Evolutionary conservation across 2,113 vertebrate genomes (phyloP), one percentile per base, ranked within the genome.

Genomic region (Ranitomeya variabilis): DNA sequence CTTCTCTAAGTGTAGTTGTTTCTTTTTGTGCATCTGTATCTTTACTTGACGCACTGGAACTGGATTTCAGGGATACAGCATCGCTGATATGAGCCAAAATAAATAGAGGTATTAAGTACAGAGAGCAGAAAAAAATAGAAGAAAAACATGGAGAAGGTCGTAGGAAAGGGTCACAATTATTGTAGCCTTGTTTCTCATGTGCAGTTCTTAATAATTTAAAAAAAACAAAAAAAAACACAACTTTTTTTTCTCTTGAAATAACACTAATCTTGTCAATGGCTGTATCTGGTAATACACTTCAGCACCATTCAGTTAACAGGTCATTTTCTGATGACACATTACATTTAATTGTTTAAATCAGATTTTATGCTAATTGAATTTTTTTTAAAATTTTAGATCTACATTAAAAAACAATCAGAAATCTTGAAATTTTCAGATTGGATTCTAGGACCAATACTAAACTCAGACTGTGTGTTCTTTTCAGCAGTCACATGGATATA

Each of bases 21-120:
- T 67, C 64, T 55, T 12, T 19, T 55, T 84, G 45, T n/a, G n/a
- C 6, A 69, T 52, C 62, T 54, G 8, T 55, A 80, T 69, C 23
- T 81, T 69, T 81, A 80, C 76, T 67, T 19, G 16, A 15, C 26
- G 18, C 31, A 26, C 51, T 71, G 51, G 78, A n/a, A 3, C 62
- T 16, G 26, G 67, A n/a, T 15, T 67, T 80, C 64, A 71, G 62
- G 62, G 64, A 80, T 13, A 60, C 2, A 45, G 64, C 7, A 16
- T 80, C 86, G 14, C 86, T 87, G 45, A 54, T 18, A 80, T 18
- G 26, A 79, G 21, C 45, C 57, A 87, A 87, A 80, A 80, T 80
- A 87, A 80, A 80, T 6, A 87, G 6, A 87, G 2, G 45, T 13
- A 55, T 87, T 54, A 87, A 69, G 51, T 71, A 71, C 9, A n/a